Percentiles rank a stretch among this genome's conserved stretches.
Conservation (phyloP, 2,113 vertebrate genomes). For the Arenaria interpres region DNA sequence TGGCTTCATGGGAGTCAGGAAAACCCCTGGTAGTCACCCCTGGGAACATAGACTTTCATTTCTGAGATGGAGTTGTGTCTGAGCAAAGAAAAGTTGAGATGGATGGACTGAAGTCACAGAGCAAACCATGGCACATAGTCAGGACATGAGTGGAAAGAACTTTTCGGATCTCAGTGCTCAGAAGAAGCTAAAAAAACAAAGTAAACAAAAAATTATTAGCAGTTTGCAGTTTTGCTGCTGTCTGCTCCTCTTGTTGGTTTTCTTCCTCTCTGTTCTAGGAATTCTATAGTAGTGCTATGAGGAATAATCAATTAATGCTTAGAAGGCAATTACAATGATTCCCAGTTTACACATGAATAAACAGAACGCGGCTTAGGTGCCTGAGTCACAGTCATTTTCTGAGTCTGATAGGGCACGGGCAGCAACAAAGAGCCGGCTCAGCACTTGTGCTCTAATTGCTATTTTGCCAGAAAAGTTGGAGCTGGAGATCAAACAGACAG, state of each 20-base stretch:
- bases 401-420: constrained; percentile 38
- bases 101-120: neutral
- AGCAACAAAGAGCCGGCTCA: constrained; percentile 60
- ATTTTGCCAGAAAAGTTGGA: constrained; percentile 52
- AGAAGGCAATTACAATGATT: constrained; percentile 64
- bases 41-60: neutral
- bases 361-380: constrained; percentile 44
- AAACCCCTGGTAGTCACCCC: neutral
- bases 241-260: constrained; percentile 27
- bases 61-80: neutral
- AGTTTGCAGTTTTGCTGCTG: neutral
- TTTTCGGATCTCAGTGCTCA: neutral
- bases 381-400: constrained; percentile 53
- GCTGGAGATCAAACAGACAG: constrained; percentile 51
- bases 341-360: constrained; percentile 64
- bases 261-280: constrained; percentile 32
- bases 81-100: neutral
- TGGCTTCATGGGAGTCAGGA: neutral
- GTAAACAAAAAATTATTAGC: neutral
- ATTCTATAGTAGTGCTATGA: constrained; percentile 17
- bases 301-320: constrained; percentile 68
- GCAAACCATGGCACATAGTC: neutral
- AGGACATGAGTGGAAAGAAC: neutral
- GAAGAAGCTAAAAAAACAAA: neutral
- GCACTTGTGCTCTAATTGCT: constrained; percentile 58